Conservation (phyloP, 2,888 invertebrate genomes). For the Elysia crispata region DNA sequence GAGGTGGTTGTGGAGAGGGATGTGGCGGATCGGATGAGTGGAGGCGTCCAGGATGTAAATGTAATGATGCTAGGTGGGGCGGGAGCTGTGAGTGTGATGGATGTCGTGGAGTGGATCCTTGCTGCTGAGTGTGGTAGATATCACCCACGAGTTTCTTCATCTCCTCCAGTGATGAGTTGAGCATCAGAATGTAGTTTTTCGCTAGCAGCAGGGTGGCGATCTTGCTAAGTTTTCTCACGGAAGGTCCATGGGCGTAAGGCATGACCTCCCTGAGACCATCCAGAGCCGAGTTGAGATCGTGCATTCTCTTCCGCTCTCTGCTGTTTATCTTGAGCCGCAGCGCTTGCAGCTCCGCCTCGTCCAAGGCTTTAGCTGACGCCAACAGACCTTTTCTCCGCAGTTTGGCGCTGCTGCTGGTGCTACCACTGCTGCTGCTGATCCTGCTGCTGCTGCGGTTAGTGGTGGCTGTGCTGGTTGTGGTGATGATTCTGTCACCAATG, state of each 20-base stretch:
- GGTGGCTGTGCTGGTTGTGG: neutral
- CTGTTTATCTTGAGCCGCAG: slow-evolving; percentile 78
- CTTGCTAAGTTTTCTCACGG: slow-evolving; percentile 76
- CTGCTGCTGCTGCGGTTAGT: neutral
- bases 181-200: slow-evolving; percentile 76
- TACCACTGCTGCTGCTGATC: slow-evolving; percentile 13
- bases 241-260: slow-evolving; percentile 77
- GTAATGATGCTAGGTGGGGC: too few relatives aligned
- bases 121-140: slow-evolving; percentile 65
- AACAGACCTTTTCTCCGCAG: slow-evolving; percentile 46
- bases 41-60: neutral
- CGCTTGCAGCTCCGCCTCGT: slow-evolving; percentile 71
- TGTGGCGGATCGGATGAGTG: neutral
- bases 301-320: slow-evolving; percentile 79
- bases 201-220: slow-evolving; percentile 76
- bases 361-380: slow-evolving; percentile 50
- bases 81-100: neutral
- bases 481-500: neutral
- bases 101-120: slow-evolving; percentile 17
- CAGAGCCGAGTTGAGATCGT: slow-evolving; percentile 78
- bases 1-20: slow-evolving; percentile 2
- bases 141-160: slow-evolving; percentile 76
- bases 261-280: slow-evolving; percentile 77
- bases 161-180: slow-evolving; percentile 75
- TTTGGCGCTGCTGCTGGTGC: slow-evolving; percentile 13